A percentile compares a stretch with the other conserved stretches of the same genome.
Evolutionary conservation across 2,888 invertebrate genomes (phyloP).

Genomic region (Neoaliturus tenellus): DNA sequence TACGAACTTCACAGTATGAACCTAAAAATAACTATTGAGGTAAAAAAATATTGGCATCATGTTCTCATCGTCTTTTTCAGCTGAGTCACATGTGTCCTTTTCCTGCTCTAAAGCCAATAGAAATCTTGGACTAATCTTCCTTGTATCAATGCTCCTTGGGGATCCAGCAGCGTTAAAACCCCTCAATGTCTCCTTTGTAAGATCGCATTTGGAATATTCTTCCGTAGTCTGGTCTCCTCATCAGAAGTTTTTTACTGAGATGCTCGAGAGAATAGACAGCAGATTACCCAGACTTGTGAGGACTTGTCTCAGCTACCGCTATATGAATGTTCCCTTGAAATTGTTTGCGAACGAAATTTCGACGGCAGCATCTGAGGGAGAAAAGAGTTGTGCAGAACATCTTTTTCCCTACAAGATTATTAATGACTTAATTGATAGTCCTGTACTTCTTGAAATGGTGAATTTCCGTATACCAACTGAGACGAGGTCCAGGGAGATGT

Average conservation of each 20-base stretch:
- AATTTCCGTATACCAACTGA: background rate
- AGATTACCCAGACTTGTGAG: background rate
- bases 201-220: background rate
- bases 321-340: background rate
- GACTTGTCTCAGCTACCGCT: background rate
- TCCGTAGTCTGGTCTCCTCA: conserved; percentile 18
- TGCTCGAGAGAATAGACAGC: background rate
- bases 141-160: background rate
- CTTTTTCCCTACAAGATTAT: background rate
- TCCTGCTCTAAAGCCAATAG: conserved; percentile 10
- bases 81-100: background rate
- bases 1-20: background rate
- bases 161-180: background rate
- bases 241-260: background rate
- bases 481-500: background rate
- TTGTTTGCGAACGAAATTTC: background rate
- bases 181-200: conserved; percentile 1
- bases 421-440: background rate
- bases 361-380: background rate
- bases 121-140: background rate
- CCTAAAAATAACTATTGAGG: background rate
- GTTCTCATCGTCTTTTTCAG: background rate
- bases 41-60: conserved; percentile 19
- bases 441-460: background rate
- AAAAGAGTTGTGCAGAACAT: background rate